Conservation (phyloP, 2,888 invertebrate genomes). For the Sarcophaga carnaria region DNA sequence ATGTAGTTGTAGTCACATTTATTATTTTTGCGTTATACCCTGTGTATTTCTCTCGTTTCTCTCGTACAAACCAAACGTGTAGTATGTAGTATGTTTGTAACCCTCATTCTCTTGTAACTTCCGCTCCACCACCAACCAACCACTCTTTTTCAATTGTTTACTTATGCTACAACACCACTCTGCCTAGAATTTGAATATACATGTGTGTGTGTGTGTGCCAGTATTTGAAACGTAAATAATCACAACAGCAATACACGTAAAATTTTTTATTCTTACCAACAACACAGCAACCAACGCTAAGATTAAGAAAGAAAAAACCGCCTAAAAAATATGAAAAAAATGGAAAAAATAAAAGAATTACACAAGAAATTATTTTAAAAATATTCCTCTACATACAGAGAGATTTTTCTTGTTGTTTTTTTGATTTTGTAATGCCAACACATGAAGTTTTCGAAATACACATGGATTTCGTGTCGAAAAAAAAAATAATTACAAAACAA, state of each 20-base stretch:
- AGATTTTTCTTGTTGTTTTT: too few species aligned
- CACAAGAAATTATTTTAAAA: not conserved
- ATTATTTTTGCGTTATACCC: not conserved
- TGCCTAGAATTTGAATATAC: too few species aligned
- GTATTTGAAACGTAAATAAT: not conserved
- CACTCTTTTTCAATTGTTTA: too few species aligned
- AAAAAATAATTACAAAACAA: too few species aligned
- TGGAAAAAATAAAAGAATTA: not conserved
- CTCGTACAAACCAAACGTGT: not conserved
- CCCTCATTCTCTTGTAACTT: not conserved
- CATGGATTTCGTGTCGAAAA: too few species aligned
- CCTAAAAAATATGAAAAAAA: not conserved
- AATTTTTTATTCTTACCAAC: not conserved
- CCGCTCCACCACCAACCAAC: constrained; percentile 25
- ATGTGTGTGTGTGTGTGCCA: not conserved
- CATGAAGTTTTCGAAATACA: too few species aligned
- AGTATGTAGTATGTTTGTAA: constrained; percentile 7
- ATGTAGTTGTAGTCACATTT: constrained; percentile 23
- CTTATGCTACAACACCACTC: not conserved
- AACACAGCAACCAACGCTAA: not conserved
- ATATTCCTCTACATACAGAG: not conserved
- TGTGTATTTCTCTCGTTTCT: not conserved
- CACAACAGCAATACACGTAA: not conserved
- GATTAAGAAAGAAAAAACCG: not conserved
- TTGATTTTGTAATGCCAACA: too few species aligned